Evolutionary conservation across 2,797 vertebrate species (phyloP).

Genomic region (Orestias chungarensis): DNA sequence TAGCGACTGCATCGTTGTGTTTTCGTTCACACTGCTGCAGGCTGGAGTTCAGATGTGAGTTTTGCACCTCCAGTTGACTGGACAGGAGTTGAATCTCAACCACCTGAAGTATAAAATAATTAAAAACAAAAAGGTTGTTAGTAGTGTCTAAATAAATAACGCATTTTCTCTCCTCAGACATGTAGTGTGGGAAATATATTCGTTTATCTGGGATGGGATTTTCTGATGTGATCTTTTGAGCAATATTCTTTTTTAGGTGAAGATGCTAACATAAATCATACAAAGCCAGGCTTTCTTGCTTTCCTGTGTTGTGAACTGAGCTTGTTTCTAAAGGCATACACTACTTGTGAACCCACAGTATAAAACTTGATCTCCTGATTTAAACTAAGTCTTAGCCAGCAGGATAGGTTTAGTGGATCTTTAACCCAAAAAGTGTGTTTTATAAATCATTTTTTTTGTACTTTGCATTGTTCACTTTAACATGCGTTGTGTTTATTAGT

Average conservation of each 20-base stretch:
- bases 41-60: conserved; percentile 45
- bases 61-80: conserved; percentile 73
- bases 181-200: not conserved
- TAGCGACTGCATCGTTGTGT: not conserved
- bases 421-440: too few species aligned
- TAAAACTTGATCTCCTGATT: too few species aligned
- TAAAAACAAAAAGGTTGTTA: not conserved
- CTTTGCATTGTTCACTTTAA: too few species aligned
- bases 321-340: conserved; percentile 82
- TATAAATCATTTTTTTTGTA: too few species aligned
- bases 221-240: not conserved
- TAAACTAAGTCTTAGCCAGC: not conserved
- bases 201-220: not conserved
- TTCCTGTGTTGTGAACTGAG: conserved; percentile 20
- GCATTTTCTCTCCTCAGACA: not conserved
- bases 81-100: conserved; percentile 69
- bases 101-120: conserved; percentile 59
- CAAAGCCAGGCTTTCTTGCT: not conserved
- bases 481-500: too few species aligned
- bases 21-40: conserved; percentile 54
- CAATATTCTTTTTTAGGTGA: conserved; percentile 7
- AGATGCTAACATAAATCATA: not conserved
- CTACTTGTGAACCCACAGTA: too few species aligned
- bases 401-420: too few species aligned
- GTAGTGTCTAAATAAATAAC: not conserved